Evolutionary conservation across 1,140 invertebrate genomes (phyloP).

Genomic region (Drosophila ohnishii): DNA sequence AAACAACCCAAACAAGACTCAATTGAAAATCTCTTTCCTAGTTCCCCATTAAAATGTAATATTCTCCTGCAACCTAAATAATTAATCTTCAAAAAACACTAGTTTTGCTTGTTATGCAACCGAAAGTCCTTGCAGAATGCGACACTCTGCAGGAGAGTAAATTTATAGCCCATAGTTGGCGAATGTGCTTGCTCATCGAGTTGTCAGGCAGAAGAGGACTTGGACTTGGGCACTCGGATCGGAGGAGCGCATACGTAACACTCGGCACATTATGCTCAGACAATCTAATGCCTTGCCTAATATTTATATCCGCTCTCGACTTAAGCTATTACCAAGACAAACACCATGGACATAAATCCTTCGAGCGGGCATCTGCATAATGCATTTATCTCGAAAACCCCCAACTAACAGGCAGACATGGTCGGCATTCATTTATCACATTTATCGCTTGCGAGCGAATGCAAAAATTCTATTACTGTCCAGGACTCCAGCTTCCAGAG

Average conservation of each 20-base stretch:
- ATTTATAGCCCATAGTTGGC: slow-evolving; percentile 32
- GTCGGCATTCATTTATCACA: slow-evolving; percentile 74
- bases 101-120: slow-evolving; percentile 18
- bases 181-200: slow-evolving; percentile 43
- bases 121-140: slow-evolving; percentile 1
- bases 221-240: slow-evolving; percentile 19
- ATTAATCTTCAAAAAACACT: slow-evolving; percentile 5
- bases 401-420: slow-evolving; percentile 41
- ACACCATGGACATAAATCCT: slow-evolving; percentile 68
- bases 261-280: slow-evolving; percentile 44
- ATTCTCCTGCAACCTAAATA: not conserved
- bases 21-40: not conserved
- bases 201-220: slow-evolving; percentile 17
- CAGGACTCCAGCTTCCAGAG: slow-evolving; percentile 5
- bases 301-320: slow-evolving; percentile 72
- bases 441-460: slow-evolving; percentile 74
- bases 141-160: slow-evolving; percentile 9
- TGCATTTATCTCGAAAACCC: slow-evolving; percentile 50
- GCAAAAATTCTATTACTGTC: slow-evolving; percentile 75
- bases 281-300: slow-evolving; percentile 66
- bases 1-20: not conserved
- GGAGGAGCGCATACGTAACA: slow-evolving; percentile 35
- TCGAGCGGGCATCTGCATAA: slow-evolving; percentile 57
- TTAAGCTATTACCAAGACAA: slow-evolving; percentile 73
- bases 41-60: not conserved